Percentiles rank a stretch among this genome's conserved stretches.
These are phyloP conservation scores for Passer montanus DNA, from an alignment of 2,113 vertebrate genomes.

Conservation along the genomic window DNA sequence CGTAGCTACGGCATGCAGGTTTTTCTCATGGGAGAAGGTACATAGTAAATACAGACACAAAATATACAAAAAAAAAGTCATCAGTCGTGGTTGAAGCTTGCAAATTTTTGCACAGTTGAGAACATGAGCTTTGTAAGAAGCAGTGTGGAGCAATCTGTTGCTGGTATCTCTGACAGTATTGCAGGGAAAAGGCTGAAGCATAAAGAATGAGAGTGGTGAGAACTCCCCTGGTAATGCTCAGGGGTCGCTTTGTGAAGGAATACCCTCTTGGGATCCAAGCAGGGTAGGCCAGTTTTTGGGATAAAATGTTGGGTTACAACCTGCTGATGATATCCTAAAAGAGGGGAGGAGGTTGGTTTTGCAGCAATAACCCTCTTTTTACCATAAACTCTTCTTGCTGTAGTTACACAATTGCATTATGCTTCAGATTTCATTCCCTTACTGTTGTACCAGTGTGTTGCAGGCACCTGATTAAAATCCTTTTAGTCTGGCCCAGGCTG, in stretches of 20 bases:
- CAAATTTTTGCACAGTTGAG: neutral
- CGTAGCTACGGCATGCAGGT: neutral
- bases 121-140: neutral
- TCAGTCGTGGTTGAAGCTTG: neutral
- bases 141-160: neutral
- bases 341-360: neutral
- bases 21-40: neutral
- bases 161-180: neutral
- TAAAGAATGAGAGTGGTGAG: neutral
- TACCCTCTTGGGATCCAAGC: neutral
- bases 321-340: neutral
- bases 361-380: neutral
- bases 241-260: fast-evolving
- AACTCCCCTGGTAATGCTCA: neutral
- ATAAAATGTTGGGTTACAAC: neutral
- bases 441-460: fast-evolving
- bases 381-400: neutral
- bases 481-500: neutral
- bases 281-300: neutral
- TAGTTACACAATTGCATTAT: neutral
- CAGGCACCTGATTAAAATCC: neutral
- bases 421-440: neutral
- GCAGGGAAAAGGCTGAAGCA: neutral
- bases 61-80: neutral
- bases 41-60: neutral